Base-by-base conservation (phyloP, 1,140 invertebrate genomes). In the Nasonia longicornis region DNA sequence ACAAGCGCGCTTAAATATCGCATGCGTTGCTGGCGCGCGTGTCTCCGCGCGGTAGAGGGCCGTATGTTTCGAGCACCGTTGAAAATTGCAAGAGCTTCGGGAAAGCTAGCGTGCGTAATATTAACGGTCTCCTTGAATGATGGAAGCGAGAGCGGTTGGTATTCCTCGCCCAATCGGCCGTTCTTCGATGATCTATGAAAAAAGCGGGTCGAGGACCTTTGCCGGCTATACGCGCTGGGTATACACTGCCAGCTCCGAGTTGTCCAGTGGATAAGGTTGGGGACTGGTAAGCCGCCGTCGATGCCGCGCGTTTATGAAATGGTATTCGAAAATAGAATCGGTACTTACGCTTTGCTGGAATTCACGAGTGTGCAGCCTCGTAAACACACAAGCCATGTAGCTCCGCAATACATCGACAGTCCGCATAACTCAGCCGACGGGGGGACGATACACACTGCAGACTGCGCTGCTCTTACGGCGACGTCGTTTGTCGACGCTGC, bases 181-280 rank as follows among this genome's bases (percentile, higher is more conserved):
- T 58, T 29, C 52, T 58, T 22, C 16, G 26, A 52, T 74, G 31
- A 73, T 29, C 45, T 35, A 0, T 35, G 31, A 4, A 58, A 73
- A 48, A 74, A 74, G 72, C n/a, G 26, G 72, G 72, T 74, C 72
- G 72, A 74, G 72, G 48, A 42, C 22, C 72, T 58, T 58, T 58
- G 11, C 11, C 12, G 48, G 26, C 45, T 31, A 31, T 31, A 31
- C 31, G 31, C 31, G 29, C 72, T 2, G 3, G n/a, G 7, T 16
- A 26, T 45, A 72, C n/a, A 72, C 42, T n/a, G 11, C 7, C n/a
- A 72, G 22, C 22, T 72, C 22, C 3, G 31, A 3, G 4, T 35
- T 35, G 31, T 6, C 31, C 31, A 35, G 31, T 35, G 4, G 3
- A 35, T 4, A 35, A 35, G 2, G 31, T 35, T 35, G 31, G 3